A percentile compares a stretch with the other conserved stretches of the same genome.
Conservation (phyloP, 1,140 invertebrate species). For the Drosophila chauvacae region DNA sequence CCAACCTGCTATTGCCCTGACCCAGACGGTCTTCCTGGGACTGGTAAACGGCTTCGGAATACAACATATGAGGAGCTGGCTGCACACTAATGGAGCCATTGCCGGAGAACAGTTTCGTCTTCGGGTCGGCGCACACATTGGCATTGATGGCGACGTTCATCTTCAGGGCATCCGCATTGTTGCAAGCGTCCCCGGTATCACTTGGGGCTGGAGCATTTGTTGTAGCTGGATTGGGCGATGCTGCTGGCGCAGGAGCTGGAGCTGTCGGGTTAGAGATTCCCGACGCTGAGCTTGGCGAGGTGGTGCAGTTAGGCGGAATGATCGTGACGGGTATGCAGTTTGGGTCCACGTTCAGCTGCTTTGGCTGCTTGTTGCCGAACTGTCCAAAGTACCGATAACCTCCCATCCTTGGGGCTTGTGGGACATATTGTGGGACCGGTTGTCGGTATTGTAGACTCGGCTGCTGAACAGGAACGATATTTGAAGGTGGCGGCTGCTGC, state of each 20-base stretch:
- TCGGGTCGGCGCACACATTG: conserved; percentile 61
- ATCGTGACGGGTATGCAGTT: conserved; percentile 42
- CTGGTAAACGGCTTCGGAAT: not conserved
- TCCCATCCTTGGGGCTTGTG: not conserved
- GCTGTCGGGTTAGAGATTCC: not conserved
- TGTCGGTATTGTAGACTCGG: conserved; percentile 18
- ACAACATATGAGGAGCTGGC: conserved; percentile 17
- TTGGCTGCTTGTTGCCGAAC: conserved; percentile 22
- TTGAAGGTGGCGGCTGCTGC: conserved; percentile 1
- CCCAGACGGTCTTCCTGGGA: not conserved
- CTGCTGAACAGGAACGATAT: not conserved
- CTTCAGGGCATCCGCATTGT: conserved; percentile 50
- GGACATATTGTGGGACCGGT: not conserved
- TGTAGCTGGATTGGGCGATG: not conserved
- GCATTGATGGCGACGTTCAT: conserved; percentile 70
- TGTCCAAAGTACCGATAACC: conserved; percentile 37
- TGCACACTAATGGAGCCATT: conserved; percentile 68
- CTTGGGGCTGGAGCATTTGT: not conserved
- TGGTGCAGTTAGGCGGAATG: not conserved
- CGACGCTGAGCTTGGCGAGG: not conserved
- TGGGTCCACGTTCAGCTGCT: conserved; percentile 17
- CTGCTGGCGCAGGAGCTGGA: not conserved
- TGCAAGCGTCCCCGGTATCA: conserved; percentile 20
- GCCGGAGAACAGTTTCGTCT: conserved; percentile 64
- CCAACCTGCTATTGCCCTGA: not conserved